These are phyloP conservation scores for Steinernema feltiae DNA, from an alignment of 1,140 invertebrate genomes.

Conservation along the genomic window DNA sequence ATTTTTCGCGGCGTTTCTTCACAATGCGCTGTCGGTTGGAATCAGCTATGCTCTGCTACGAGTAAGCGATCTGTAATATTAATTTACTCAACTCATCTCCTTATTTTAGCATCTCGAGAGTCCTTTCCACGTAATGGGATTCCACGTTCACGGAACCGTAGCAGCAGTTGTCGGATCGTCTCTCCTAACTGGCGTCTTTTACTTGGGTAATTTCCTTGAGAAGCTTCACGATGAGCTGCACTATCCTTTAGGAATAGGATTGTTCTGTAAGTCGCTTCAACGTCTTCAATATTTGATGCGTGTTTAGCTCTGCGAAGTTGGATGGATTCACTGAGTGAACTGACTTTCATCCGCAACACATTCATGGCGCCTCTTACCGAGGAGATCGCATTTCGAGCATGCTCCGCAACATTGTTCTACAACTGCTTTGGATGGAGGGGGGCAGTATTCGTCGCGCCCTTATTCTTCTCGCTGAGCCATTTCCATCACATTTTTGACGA, in stretches of 20 bases:
- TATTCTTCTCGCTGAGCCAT: not conserved
- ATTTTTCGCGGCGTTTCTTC: not conserved
- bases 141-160: not conserved
- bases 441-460: not conserved
- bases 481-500: not conserved
- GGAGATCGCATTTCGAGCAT: not conserved
- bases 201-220: slow-evolving; percentile 3
- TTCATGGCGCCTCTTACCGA: not conserved
- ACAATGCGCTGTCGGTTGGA: not conserved
- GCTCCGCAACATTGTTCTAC: not conserved
- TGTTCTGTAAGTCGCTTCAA: slow-evolving; percentile 8
- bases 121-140: not conserved
- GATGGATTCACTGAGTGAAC: not conserved
- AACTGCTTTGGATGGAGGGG: not conserved
- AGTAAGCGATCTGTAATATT: not conserved
- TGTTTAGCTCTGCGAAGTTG: not conserved
- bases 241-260: not conserved
- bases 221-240: not conserved
- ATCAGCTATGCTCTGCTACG: not conserved
- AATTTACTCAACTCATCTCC: not conserved
- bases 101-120: not conserved
- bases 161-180: not conserved
- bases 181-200: not conserved
- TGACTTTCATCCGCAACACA: not conserved
- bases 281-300: not conserved